Base-by-base conservation (phyloP, 2,888 invertebrate genomes). In the Melolontha melolontha region DNA sequence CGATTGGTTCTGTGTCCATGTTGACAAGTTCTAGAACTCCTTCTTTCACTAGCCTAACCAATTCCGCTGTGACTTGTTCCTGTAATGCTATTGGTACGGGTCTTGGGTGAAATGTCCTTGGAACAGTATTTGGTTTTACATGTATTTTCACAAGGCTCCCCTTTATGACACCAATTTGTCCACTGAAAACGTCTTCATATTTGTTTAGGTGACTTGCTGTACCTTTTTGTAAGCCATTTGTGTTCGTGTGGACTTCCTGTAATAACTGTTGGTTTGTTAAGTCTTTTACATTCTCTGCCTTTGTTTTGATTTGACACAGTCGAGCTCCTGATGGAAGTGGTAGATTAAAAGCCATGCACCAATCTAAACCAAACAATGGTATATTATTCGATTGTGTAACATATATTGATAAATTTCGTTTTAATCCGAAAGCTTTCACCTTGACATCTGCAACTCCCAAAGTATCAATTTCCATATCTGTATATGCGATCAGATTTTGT, bases 21-120 rank as follows among this genome's bases (percentile, higher is more conserved):
- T 75, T 65, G 1, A 75, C 69, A 22, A 70, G 72, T 71, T 74
- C 72, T 34, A 76, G 51, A 27, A 74, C 66, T 44, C 67, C 66
- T 49, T 71, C 65, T 16, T 62, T 16, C 6, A 75, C 70, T 17
- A 74, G 68, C 12, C 71, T 55, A 40, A 69, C 47, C 16, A 75
- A 50, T 73, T 75, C 74, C 7, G 67, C 71, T 34, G 66, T 65
- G 6, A 76, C 74, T 34, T 68, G 40, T 8, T 68, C 64, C 55
- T 72, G 72, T 50, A 75, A 59, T 17, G 73, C 42, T 42, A 42
- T 42, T 0, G 52, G 17, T 2, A 52, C 52, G 1, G 40, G 16
- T 51, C 64, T 12, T 16, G 52, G 64, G 10, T 34, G n/a, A 40
- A 49, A 64, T 17, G 40, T 17, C 41, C 34, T 57, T 4, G 14